These are phyloP conservation scores for Alfaro cultratus DNA, from an alignment of 2,797 vertebrate species.

Conservation along the genomic window DNA sequence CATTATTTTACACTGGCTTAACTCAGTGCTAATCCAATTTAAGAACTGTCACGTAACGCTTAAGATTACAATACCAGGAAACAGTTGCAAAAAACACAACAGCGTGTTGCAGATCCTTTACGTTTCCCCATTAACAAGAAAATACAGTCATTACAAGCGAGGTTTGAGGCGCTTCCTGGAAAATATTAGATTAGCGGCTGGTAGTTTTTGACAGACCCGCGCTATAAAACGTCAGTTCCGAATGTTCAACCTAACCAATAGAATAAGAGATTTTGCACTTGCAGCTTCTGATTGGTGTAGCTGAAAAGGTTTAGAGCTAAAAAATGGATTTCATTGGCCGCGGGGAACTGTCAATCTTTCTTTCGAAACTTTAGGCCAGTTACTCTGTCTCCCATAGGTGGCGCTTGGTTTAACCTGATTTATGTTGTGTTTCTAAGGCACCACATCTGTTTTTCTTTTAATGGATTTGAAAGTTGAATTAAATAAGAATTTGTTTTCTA, in stretches of 20 bases:
- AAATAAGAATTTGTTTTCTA: background rate
- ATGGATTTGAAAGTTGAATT: background rate
- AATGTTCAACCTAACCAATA: constrained; percentile 70
- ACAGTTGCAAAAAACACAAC: background rate
- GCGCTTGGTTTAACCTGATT: background rate
- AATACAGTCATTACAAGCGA: no score
- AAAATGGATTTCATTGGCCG: constrained; percentile 44
- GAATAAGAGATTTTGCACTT: rapidly evolving
- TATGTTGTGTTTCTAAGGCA: background rate
- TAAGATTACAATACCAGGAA: constrained; percentile 18
- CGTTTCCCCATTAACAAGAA: rapidly evolving
- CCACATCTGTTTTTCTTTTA: background rate
- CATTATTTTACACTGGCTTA: constrained; percentile 54
- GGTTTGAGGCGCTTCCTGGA: background rate
- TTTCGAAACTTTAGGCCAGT: background rate
- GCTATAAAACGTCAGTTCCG: constrained; percentile 40
- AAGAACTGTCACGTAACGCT: constrained; percentile 43
- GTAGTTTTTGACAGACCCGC: constrained; percentile 73
- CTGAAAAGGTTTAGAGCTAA: no score
- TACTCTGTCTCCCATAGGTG: background rate
- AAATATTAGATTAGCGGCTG: background rate
- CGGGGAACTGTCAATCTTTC: background rate
- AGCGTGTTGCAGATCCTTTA: no score
- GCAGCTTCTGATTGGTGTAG: constrained; percentile 1
- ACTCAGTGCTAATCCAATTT: constrained; percentile 75